Evolutionary conservation across 2,888 invertebrate genomes (phyloP), one percentile per base, ranked within the genome.

Genomic region (Melipona beecheii): DNA sequence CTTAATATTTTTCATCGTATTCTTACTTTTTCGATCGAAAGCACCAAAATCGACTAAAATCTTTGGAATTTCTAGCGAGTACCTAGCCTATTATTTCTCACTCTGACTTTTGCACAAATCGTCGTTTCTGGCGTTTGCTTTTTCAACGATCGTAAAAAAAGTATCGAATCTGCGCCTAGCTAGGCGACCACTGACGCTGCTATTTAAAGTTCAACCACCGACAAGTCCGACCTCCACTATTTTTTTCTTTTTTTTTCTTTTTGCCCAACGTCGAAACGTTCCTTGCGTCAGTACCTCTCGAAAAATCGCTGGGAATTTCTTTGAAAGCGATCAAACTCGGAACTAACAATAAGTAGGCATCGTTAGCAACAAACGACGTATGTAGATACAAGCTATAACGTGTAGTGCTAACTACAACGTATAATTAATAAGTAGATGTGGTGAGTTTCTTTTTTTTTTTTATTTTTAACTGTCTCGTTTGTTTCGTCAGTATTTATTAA

Each of bases 141-240:
- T 50, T 52, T 11, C 3, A 43, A 4, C 27, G 4, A 49, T 43
- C 4, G 19, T 5, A 4, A 4, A 43, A 43, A 70, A 13, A 19
- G 17, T 31, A 50, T 60, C 43, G 54, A 68, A 54, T 13, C 43
- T 49, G 69, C 15, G 68, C 4, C 75, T 15, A 5, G 21, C 17
- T 36, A 31, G 31, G 50, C 79, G 70, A 80, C 79, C 79, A 80
- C 75, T 50, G 70, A 24, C 79, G 64, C 5, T 21, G 70, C 79
- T 80, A 80, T 80, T 80, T 80, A 80, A 80, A 80, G 79, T 80
- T 70, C 75, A 75, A 80, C 75, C 79, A 80, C 79, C 70, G 79
- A 69, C 79, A 58, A 56, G 54, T 65, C 60, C 56, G 31, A 52
- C 64, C 50, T 70, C 21, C 24, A 36, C 68, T 27, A 58, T 65